Conservation (phyloP, 2,797 vertebrate species). For the Hippopotamyrus pictus region DNA sequence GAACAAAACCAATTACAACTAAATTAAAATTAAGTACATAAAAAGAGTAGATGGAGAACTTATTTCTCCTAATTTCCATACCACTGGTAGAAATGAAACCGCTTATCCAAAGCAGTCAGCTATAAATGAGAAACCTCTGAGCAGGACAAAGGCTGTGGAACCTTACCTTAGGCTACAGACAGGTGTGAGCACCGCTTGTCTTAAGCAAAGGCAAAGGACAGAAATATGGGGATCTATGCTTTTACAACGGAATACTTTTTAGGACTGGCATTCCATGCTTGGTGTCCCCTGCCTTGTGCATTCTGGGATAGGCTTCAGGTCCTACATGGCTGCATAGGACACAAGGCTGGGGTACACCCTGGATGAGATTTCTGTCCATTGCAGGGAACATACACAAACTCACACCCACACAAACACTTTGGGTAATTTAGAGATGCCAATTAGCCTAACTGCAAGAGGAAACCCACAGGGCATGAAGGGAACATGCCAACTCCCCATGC, state of each 20-base stretch:
- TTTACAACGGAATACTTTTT: not conserved
- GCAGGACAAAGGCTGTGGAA: not conserved
- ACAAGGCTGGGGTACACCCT: not conserved
- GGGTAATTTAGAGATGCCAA: not conserved
- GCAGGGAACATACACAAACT: not conserved
- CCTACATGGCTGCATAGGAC: not conserved
- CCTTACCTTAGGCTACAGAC: not conserved
- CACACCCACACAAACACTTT: not conserved
- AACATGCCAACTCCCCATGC: not conserved
- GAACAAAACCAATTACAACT: not conserved
- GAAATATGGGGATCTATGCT: not conserved
- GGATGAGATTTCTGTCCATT: not conserved
- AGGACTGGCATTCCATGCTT: not conserved
- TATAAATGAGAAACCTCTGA: not conserved
- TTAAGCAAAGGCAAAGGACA: not conserved
- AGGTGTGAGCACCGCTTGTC: not conserved
- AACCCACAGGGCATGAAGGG: not conserved
- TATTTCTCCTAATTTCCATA: not conserved
- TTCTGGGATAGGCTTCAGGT: not conserved
- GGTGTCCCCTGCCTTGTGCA: not conserved
- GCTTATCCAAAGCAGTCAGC: not conserved
- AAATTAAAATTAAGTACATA: not conserved
- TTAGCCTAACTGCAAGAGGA: not conserved
- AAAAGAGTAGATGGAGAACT: not conserved
- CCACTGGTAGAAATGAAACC: not conserved